These are phyloP conservation scores for Eupeodes latifasciatus DNA, from an alignment of 2,888 invertebrate species.

Conservation along the genomic window DNA sequence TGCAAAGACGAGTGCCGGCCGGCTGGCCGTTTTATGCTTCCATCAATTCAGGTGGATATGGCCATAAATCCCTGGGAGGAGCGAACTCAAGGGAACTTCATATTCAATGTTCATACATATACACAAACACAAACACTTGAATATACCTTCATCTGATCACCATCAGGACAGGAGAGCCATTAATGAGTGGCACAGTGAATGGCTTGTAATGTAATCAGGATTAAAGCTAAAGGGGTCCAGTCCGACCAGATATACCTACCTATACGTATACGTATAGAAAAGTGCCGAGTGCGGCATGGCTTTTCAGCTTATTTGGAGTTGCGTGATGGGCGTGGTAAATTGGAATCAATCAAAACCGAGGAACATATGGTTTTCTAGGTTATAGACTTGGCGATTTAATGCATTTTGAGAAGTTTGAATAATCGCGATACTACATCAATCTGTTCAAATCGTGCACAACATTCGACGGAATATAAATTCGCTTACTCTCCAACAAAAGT, in stretches of 20 bases:
- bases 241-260: not conserved
- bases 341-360: conserved; percentile 70
- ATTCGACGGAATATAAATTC: conserved; percentile 70
- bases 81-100: conserved; percentile 42
- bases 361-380: conserved; percentile 76
- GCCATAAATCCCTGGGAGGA: conserved; percentile 75
- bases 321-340: conserved; percentile 75
- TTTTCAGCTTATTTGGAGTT: conserved; percentile 66
- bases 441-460: conserved; percentile 71
- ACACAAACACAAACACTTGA: conserved; percentile 8
- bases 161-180: conserved; percentile 51
- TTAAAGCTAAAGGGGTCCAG: conserved; percentile 49
- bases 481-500: conserved; percentile 56
- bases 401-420: conserved; percentile 70
- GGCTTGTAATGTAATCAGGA: conserved; percentile 74
- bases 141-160: conserved; percentile 22
- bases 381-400: conserved; percentile 69
- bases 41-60: conserved; percentile 76
- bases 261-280: not conserved
- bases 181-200: conserved; percentile 70
- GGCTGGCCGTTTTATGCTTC: conserved; percentile 67
- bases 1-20: conserved; percentile 47
- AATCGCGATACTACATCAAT: conserved; percentile 74
- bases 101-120: not conserved
- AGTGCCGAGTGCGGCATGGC: not conserved